A percentile compares a stretch with the other conserved stretches of the same genome.
phyloP scores from a whole-genome alignment of 2,797 vertebrate genomes.

The Scyliorhinus canicula region DNA sequence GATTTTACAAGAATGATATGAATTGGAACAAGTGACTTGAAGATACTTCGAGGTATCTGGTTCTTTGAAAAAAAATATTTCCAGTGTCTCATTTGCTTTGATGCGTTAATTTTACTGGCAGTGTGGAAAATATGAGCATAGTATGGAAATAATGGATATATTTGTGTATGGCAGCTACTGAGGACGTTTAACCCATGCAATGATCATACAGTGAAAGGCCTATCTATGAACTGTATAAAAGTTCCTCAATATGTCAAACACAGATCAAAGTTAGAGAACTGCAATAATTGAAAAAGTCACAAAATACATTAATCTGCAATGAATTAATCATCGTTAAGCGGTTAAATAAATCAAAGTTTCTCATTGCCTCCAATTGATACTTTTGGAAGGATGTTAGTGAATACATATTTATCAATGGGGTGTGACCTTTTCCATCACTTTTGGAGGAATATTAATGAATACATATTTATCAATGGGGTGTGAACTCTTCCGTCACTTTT shows the following conservation, averaged over 20 bases:
- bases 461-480: too few relatives aligned
- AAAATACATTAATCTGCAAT: background rate
- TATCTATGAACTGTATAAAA: background rate
- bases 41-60: background rate
- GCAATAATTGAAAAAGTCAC: background rate
- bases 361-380: background rate
- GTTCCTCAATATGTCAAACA: background rate
- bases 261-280: background rate
- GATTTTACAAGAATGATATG: background rate
- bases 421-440: too few relatives aligned
- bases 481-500: too few relatives aligned
- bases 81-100: slow-evolving; percentile 4
- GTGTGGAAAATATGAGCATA: background rate
- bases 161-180: background rate
- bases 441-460: background rate
- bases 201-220: background rate
- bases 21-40: slow-evolving; percentile 16
- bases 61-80: background rate
- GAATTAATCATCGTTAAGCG: background rate
- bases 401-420: background rate
- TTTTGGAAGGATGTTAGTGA: background rate
- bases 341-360: background rate
- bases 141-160: background rate
- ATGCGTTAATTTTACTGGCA: background rate
- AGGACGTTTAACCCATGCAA: background rate